Evolutionary conservation across 2,113 vertebrate genomes (phyloP), one percentile per base, ranked within the genome.

Genomic region (Benitochromis conjunctus): DNA sequence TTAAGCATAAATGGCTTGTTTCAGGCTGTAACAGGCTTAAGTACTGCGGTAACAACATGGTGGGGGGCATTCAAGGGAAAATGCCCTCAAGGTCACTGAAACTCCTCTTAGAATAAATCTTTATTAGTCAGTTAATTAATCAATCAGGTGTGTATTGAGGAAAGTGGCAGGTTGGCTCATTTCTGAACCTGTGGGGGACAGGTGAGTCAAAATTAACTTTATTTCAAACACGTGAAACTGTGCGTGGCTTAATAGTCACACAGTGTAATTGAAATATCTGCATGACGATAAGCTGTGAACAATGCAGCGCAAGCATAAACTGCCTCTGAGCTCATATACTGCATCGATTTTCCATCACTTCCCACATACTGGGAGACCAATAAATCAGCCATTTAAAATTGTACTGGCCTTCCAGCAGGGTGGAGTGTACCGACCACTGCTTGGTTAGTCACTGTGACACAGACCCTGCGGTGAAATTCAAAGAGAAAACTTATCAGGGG

Each of bases 271-370:
- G 87, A 88, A 91, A 88, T 85, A 93, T 91, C 84, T 92, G 88
- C 88, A 92, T 92, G 64, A 53, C 80, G 56, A 90, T 85, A 66
- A 88, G 69, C 77, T 2, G 29, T 4, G 80, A 91, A 88, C 81
- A 91, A 38, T 85, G 88, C 90, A 77, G 88, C 1, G 86, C 78
- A 80, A 92, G 91, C 91, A 89, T 41, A 84, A 91, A 81, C 5
- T 4, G 55, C 29, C 57, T 83, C 34, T 53, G 19, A 86, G 69
- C 83, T 69, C 58, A 81, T 88, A 86, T 10, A 43, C 41, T 2
- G 5, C 90, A 95, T 95, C 21, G 93, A 93, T 94, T 92, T 94
- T 86, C 87, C 36, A 81, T 94, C 91, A 86, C 88, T 82, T 76
- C 76, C 51, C 76, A 21, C 86, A 86, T 36, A 66, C 79, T 58